Evolutionary conservation across 2,797 vertebrate species (phyloP), one percentile per base, ranked within the genome.

Genomic region (Pyrocephalus nanus): DNA sequence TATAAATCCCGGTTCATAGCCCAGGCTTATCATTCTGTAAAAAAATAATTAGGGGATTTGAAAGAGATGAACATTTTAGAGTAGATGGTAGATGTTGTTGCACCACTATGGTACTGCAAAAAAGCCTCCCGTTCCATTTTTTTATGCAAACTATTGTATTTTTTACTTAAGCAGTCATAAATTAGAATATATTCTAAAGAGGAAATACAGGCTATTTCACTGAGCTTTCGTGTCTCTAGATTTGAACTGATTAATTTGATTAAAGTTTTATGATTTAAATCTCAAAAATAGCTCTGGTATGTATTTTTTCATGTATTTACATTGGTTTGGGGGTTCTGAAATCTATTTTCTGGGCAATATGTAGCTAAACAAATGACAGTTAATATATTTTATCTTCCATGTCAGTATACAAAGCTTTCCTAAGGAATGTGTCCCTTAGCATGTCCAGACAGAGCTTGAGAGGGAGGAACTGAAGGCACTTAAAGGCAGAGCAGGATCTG

Each of bases 241-340:
- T 82, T 79, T 85, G 83, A 94, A 84, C 54, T 96, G 93, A 93
- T 69, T 97, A 91, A 96, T 95, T 93, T 36, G 7, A 87, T 93
- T 90, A 78, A 77, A 80, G 19, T 91, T 93, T 92, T 60, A 82
- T 61, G 5, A 77, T 83, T 89, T 78, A 93, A 92, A 92, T 76
- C 42, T 76, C 32, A 40, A 82, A 45, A 85, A 96, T 48, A 69
- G 64, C 20, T 94, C 77, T 53, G 78, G 45, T 25, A 53, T 50
- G 57, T 73, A 11, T 57, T n/a, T 77, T 83, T 21, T 4, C 30
- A 61, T 18, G 18, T 53, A 86, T 73, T 93, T 84, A 71, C 42
- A 61, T 29, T 64, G 40, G 50, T 91, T 79, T 13, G 9, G 8
- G 27, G 10, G 7, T 64, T 86, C 64, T 40, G 30, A 78, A 78